phyloP scores from a whole-genome alignment of 2,797 vertebrate genomes.

The Carduelis carduelis region DNA sequence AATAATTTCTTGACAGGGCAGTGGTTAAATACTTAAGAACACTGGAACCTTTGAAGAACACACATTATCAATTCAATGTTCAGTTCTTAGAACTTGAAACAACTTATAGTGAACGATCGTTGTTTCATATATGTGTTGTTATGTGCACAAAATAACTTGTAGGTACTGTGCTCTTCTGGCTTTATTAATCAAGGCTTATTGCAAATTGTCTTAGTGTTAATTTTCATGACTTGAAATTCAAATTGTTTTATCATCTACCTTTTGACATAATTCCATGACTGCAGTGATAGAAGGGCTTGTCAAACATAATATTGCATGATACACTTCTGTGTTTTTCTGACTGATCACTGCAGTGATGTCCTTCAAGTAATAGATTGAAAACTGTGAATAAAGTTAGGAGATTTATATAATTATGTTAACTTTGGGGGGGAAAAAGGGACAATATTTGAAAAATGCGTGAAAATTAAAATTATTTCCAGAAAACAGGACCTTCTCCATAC shows the following conservation, averaged over 20 bases:
- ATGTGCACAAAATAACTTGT: not conserved
- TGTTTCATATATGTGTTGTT: not conserved
- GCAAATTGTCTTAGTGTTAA: not conserved
- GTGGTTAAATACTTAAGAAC: not conserved
- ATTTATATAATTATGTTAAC: not conserved
- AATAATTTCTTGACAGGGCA: not conserved
- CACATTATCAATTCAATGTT: not conserved
- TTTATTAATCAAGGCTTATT: not conserved
- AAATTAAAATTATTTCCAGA: not conserved
- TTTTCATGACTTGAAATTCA: constrained; percentile 23
- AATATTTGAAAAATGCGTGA: not conserved
- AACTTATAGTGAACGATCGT: not conserved
- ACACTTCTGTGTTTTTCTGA: not conserved
- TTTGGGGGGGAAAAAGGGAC: not conserved
- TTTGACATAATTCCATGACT: not conserved
- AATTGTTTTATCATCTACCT: not conserved
- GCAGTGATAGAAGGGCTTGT: not conserved
- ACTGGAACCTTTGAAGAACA: not conserved
- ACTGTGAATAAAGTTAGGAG: not conserved
- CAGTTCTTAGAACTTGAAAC: not conserved
- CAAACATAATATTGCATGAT: not conserved
- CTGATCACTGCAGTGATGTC: not conserved
- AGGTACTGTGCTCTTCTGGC: not conserved
- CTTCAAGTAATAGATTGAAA: not conserved
- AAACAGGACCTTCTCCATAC: not conserved